phyloP scores from a whole-genome alignment of 1,140 invertebrate species.

The Drosophila ambigua region DNA sequence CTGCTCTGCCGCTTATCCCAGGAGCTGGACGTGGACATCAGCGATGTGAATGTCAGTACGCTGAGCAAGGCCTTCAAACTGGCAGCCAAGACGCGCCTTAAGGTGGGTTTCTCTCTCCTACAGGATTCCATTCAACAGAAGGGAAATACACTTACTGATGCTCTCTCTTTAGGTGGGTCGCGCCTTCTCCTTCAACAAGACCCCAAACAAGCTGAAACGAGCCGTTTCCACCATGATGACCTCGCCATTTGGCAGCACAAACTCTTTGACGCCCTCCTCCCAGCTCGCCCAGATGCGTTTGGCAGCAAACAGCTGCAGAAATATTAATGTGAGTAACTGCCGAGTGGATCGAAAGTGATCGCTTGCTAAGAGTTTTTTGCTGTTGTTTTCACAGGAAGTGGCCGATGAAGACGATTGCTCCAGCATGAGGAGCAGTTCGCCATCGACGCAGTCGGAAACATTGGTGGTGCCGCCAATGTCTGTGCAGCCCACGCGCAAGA shows the following conservation, averaged over 20 bases:
- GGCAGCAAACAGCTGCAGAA: constrained; percentile 89
- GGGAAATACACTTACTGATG: neutral
- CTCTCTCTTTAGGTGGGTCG: constrained; percentile 87
- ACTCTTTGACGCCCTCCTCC: constrained; percentile 89
- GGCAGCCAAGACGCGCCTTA: constrained; percentile 92
- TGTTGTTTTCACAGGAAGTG: constrained; percentile 85
- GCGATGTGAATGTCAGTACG: constrained; percentile 92
- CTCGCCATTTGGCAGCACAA: constrained; percentile 92
- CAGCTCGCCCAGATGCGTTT: constrained; percentile 92
- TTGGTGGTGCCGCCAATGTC: constrained; percentile 91
- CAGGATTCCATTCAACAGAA: no score
- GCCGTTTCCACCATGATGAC: constrained; percentile 97
- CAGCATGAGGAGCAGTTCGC: constrained; percentile 85
- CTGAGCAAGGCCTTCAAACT: constrained; percentile 94
- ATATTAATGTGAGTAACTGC: constrained; percentile 89
- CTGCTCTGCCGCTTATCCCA: constrained; percentile 88
- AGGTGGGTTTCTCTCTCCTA: constrained; percentile 85
- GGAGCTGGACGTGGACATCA: constrained; percentile 93
- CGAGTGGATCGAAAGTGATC: no score
- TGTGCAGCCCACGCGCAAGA: constrained; percentile 91
- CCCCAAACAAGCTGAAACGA: constrained; percentile 95
- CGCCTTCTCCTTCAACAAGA: constrained; percentile 97
- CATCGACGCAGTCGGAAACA: constrained; percentile 86
- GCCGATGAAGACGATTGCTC: constrained; percentile 85
- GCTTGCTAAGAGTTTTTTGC: no score